These are phyloP conservation scores for Hirundichthys speculiger DNA, from an alignment of 2,113 vertebrate genomes.

Conservation along the genomic window DNA sequence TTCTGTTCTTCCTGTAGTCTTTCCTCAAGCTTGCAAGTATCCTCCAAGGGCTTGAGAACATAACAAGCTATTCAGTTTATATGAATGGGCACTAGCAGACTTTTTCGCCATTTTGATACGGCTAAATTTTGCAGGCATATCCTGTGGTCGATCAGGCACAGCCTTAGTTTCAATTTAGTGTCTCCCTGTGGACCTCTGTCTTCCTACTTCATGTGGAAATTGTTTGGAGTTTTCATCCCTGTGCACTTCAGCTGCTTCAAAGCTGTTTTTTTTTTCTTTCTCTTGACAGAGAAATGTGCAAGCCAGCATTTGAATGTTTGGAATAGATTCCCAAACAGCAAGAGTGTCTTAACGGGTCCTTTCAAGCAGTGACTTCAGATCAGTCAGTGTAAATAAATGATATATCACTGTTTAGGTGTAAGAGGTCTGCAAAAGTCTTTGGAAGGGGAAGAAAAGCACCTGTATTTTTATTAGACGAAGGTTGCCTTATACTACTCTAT, in stretches of 20 bases:
- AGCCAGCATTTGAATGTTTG: constrained; percentile 84
- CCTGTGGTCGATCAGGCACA: constrained; percentile 96
- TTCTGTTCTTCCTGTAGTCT: constrained; percentile 92
- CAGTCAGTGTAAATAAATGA: constrained; percentile 60
- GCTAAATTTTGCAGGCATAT: constrained; percentile 97
- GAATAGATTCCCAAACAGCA: constrained; percentile 73
- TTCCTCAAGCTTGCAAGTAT: constrained; percentile 86
- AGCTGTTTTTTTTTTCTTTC: constrained; percentile 63
- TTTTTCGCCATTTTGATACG: constrained; percentile 94
- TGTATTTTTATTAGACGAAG: constrained; percentile 73
- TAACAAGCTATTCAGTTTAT: constrained; percentile 94
- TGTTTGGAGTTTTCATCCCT: constrained; percentile 70
- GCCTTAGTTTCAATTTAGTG: constrained; percentile 99
- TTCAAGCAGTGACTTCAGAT: constrained; percentile 21
- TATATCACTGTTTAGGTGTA: constrained; percentile 48
- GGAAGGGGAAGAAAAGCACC: constrained; percentile 65
- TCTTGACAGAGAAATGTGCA: constrained; percentile 82
- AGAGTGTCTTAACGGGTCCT: constrained; percentile 23
- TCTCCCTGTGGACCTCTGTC: constrained; percentile 89
- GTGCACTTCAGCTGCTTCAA: constrained; percentile 72
- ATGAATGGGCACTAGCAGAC: constrained; percentile 98
- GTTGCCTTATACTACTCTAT: constrained; percentile 68
- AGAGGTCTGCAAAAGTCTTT: constrained; percentile 72
- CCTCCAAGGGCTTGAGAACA: constrained; percentile 89
- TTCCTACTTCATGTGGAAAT: constrained; percentile 91